Conservation (phyloP, 2,888 invertebrate genomes). For the Sphaerophoria taeniata region DNA sequence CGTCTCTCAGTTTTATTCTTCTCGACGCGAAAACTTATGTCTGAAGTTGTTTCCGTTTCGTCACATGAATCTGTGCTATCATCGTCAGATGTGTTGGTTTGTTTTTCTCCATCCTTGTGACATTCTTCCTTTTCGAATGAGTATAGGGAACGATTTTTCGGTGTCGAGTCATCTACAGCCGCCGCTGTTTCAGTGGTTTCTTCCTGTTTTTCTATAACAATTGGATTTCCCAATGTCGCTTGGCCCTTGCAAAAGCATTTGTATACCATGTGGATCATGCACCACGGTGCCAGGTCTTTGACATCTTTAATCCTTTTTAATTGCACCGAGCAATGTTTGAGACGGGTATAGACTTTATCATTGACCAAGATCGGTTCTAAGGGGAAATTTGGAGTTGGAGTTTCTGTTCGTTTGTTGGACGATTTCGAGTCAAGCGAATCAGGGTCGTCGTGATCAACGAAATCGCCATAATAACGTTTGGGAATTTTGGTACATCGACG, state of each 20-base stretch:
- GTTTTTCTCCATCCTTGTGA: background rate
- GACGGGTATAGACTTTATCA: constrained; percentile 76
- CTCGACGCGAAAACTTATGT: constrained; percentile 29
- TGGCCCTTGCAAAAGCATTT: constrained; percentile 86
- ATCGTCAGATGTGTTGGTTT: background rate
- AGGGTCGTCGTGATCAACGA: constrained; percentile 78
- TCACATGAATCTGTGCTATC: constrained; percentile 8
- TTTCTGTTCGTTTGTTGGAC: constrained; percentile 59
- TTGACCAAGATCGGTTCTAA: constrained; percentile 76
- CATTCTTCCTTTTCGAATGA: constrained; percentile 79
- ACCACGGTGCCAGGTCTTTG: constrained; percentile 85
- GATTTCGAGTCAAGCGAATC: constrained; percentile 61
- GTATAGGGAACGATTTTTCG: constrained; percentile 77
- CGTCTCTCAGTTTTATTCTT: constrained; percentile 51
- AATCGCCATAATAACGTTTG: constrained; percentile 86
- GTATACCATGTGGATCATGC: constrained; percentile 87
- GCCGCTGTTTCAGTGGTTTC: constrained; percentile 23
- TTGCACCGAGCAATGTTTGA: constrained; percentile 80
- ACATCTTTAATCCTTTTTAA: constrained; percentile 79
- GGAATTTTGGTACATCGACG: constrained; percentile 86
- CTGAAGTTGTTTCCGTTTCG: constrained; percentile 22
- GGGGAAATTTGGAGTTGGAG: constrained; percentile 47
- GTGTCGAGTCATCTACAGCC: constrained; percentile 17
- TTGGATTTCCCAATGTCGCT: constrained; percentile 78
- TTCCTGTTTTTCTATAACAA: constrained; percentile 79